Base-by-base conservation (phyloP, 2,888 invertebrate genomes). In the Tetanocera ferruginea region DNA sequence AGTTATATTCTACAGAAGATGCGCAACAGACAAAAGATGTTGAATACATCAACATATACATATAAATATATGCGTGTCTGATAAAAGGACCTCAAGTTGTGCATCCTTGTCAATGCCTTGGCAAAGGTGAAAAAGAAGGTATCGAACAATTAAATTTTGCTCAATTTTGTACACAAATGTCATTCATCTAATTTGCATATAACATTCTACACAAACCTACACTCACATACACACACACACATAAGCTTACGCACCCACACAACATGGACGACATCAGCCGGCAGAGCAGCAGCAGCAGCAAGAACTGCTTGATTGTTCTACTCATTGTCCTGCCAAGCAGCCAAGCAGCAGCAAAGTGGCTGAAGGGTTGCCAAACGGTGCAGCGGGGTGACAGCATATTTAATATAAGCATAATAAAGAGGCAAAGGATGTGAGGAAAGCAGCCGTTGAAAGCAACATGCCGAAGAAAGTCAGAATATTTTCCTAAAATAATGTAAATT, bases 161-260 rank as follows among this genome's bases (percentile, higher is more conserved):
- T 57, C 78, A 76, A 75, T 70, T 78, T 76, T 77, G 71, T 76
- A 76, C 71, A 74, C 76, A 79, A 81, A 80, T 80, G 80, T 77
- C 80, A 78, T 72, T 83, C 82, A 82, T 80, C 83, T 81, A 81
- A 84, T 83, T 83, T 83, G 80, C 82, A 83, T 81, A 82, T 80
- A 82, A 76, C 78, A 76, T 77, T 66, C 17, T 34, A 51, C 34
- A 77, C 62, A 64, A n/a, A 62, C 37, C 72, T 55, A 60, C 66
- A 66, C n/a, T 14, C 25, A 62, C 31, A 70, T 14, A 49, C 14
- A 72, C 19, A 66, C 37, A 72, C 60, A 69, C 37, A 57, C 28
- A 43, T 28, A 57, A 6, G 28, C 14, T n/a, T 8, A 64, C 60
- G 60, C 28, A 28, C 28, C 14, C 49, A 69, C 25, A 69, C 5